Conservation (phyloP, 2,113 vertebrate species). For the Oncorhynchus tshawytscha region DNA sequence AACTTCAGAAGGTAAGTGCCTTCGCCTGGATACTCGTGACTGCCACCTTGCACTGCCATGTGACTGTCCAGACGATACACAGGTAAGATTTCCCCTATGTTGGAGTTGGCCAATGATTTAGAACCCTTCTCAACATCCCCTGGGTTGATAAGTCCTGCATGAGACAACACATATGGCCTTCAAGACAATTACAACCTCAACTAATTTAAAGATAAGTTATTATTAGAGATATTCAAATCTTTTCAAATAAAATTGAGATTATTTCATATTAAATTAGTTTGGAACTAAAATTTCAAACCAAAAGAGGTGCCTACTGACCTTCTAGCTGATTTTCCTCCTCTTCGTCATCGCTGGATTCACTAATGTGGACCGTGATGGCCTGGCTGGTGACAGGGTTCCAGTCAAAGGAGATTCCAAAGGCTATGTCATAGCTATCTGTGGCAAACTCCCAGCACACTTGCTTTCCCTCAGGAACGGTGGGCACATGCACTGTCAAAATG, state of each 20-base stretch:
- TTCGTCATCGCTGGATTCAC: conserved; percentile 96
- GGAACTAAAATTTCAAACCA: neutral
- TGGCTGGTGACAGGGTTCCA: conserved; percentile 90
- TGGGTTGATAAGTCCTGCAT: conserved; percentile 78
- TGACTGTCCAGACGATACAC: conserved; percentile 96
- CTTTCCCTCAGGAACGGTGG: conserved; percentile 90
- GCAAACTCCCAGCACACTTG: conserved; percentile 97
- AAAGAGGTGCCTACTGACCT: conserved; percentile 70
- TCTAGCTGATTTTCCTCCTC: conserved; percentile 92
- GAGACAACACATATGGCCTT: conserved; percentile 11
- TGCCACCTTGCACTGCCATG: conserved; percentile 85
- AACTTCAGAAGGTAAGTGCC: conserved; percentile 97
- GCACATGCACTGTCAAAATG: conserved; percentile 92
- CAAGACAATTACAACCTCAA: neutral
- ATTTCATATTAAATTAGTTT: neutral
- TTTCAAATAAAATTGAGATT: neutral
- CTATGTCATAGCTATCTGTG: conserved; percentile 94
- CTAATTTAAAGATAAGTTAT: neutral
- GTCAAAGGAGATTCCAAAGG: conserved; percentile 97
- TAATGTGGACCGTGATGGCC: conserved; percentile 94
- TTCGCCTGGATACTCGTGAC: conserved; percentile 93
- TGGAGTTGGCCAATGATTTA: conserved; percentile 76
- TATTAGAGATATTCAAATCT: neutral
- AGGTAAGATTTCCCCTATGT: conserved; percentile 87
- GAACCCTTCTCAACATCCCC: conserved; percentile 94